A percentile compares a stretch with the other conserved stretches of the same genome.
These are phyloP conservation scores for Aphidius colemani DNA, from an alignment of 2,888 invertebrate genomes.

Conservation along the genomic window DNA sequence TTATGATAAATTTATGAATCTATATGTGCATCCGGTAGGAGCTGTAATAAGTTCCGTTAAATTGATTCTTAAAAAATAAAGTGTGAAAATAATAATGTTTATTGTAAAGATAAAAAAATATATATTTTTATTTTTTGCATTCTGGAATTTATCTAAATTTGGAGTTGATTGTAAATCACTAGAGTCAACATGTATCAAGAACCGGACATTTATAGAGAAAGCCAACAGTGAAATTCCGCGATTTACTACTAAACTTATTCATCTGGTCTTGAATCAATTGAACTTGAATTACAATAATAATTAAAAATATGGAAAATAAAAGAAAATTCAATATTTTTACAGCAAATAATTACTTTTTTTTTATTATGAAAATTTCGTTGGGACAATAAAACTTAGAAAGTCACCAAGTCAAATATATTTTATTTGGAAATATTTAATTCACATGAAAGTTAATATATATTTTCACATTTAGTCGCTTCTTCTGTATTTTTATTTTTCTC, in stretches of 20 bases:
- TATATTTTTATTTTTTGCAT: not conserved
- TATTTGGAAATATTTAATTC: too few species aligned
- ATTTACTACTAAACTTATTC: slow-evolving; percentile 16
- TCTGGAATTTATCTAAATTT: slow-evolving; percentile 7
- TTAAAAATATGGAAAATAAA: not conserved
- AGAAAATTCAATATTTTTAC: not conserved
- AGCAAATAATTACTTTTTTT: too few species aligned
- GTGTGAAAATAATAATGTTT: too few species aligned
- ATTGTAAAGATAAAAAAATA: not conserved
- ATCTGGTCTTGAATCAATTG: slow-evolving; percentile 12
- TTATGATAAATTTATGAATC: not conserved
- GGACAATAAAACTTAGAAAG: too few species aligned
- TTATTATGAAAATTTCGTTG: too few species aligned
- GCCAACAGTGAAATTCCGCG: slow-evolving; percentile 24
- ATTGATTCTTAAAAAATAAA: too few species aligned
- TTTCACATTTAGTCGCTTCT: too few species aligned
- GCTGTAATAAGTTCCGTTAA: too few species aligned
- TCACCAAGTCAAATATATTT: too few species aligned
- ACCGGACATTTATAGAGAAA: slow-evolving; percentile 25
- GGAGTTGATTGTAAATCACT: slow-evolving; percentile 2
- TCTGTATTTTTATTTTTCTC: too few species aligned
- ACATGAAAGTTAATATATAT: too few species aligned
- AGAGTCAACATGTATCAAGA: slow-evolving; percentile 11
- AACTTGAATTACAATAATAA: slow-evolving; percentile 13
- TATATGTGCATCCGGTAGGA: not conserved